Conservation (phyloP, 1,140 invertebrate genomes). For the Drosophila truncata region DNA sequence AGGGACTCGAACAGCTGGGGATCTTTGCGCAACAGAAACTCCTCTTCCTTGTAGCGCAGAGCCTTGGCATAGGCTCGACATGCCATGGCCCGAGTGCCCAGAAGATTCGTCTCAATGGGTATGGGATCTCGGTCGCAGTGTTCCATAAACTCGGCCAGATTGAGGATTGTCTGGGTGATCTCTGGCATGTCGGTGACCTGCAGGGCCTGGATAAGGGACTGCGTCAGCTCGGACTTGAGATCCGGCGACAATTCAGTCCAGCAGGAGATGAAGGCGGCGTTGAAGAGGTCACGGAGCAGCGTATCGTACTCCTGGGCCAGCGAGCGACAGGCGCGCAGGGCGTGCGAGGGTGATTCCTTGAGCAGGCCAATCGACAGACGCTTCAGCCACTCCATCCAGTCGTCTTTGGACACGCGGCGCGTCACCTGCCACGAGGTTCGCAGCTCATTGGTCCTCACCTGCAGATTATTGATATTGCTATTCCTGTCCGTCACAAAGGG, state of each 20-base stretch:
- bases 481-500: slow-evolving; percentile 78
- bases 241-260: slow-evolving; percentile 97
- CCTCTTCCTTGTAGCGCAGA: slow-evolving; percentile 99
- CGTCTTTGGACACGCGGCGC: slow-evolving; percentile 96
- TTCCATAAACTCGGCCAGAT: slow-evolving; percentile 99
- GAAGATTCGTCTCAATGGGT: slow-evolving; percentile 93
- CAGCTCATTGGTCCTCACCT: slow-evolving; percentile 92
- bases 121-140: slow-evolving; percentile 98
- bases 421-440: slow-evolving; percentile 96
- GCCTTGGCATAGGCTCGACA: slow-evolving; percentile 97
- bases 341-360: slow-evolving; percentile 97
- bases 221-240: slow-evolving; percentile 94
- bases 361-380: slow-evolving; percentile 96
- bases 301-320: slow-evolving; percentile 98
- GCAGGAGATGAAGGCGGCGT: slow-evolving; percentile 99
- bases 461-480: slow-evolving; percentile 91
- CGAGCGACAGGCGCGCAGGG: slow-evolving; percentile 95
- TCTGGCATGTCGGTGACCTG: slow-evolving; percentile 97
- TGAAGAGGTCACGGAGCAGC: slow-evolving; percentile 97
- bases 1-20: slow-evolving; percentile 96
- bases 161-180: slow-evolving; percentile 98
- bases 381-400: slow-evolving; percentile 99
- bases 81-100: slow-evolving; percentile 93
- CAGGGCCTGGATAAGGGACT: slow-evolving; percentile 95
- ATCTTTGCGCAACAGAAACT: slow-evolving; percentile 90